Evolutionary conservation across 1,140 invertebrate genomes (phyloP).

Genomic region (Drosophila triauraria): DNA sequence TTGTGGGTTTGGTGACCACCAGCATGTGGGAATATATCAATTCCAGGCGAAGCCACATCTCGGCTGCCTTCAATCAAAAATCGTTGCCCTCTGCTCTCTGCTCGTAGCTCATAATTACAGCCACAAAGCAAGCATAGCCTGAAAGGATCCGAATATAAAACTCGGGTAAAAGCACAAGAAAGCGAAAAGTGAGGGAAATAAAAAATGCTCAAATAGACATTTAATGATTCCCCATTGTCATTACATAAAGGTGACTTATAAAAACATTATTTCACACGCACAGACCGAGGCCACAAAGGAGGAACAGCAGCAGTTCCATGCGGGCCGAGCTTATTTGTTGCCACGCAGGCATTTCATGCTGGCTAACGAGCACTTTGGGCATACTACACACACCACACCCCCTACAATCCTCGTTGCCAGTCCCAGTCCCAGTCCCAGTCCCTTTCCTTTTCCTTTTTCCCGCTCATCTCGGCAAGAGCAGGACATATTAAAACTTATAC

Average conservation of each 20-base stretch:
- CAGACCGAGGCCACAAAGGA: slow-evolving; percentile 8
- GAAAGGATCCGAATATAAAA: background rate
- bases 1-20: background rate
- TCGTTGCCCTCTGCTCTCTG: background rate
- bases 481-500: slow-evolving; percentile 30
- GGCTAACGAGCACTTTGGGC: slow-evolving; percentile 75
- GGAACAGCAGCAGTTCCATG: slow-evolving; percentile 35
- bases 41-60: background rate
- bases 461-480: background rate
- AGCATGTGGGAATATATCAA: slow-evolving; percentile 14
- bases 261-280: slow-evolving; percentile 79
- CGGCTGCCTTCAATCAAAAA: slow-evolving; percentile 29
- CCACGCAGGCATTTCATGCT: slow-evolving; percentile 72
- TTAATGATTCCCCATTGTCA: slow-evolving; percentile 83
- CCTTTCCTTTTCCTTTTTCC: background rate
- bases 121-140: background rate
- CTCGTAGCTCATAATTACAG: slow-evolving; percentile 31
- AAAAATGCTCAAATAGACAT: slow-evolving; percentile 73
- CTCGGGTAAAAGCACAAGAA: slow-evolving; percentile 6
- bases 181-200: background rate
- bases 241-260: slow-evolving; percentile 82
- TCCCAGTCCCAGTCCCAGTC: background rate
- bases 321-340: slow-evolving; percentile 68
- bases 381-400: slow-evolving; percentile 27
- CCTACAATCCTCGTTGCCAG: background rate